phyloP scores from a whole-genome alignment of 2,113 vertebrate species.

The Rhinopomastus cyanomelas region DNA sequence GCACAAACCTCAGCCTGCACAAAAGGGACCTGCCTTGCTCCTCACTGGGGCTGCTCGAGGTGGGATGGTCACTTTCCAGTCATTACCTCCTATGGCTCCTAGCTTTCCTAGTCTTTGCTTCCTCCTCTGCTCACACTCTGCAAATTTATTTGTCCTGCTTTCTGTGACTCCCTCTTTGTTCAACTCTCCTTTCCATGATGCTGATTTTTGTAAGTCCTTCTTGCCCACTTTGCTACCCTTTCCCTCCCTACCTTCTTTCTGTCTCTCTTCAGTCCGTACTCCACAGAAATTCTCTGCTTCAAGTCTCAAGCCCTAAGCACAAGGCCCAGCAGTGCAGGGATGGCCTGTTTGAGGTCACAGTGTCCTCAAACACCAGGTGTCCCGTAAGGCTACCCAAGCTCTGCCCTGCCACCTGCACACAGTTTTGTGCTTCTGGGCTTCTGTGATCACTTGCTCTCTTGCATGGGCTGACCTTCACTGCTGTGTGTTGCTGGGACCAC shows the following conservation, averaged over 20 bases:
- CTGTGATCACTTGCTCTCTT: neutral
- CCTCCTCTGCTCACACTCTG: neutral
- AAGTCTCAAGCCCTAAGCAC: neutral
- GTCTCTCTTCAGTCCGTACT: neutral
- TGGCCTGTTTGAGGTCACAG: neutral
- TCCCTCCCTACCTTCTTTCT: neutral
- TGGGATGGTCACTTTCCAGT: neutral
- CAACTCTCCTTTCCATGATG: neutral
- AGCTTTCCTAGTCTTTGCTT: neutral
- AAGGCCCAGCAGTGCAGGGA: neutral
- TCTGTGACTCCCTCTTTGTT: neutral
- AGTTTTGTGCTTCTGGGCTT: too few species aligned
- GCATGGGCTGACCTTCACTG: neutral
- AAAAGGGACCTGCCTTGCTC: neutral
- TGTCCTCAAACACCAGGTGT: fast-evolving
- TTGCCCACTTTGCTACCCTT: neutral
- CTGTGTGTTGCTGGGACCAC: fast-evolving
- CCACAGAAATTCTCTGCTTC: neutral
- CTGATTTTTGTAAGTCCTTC: neutral
- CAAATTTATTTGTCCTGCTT: neutral
- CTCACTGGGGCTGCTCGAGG: fast-evolving
- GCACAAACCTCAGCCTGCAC: neutral
- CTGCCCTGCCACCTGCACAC: neutral
- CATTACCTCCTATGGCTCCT: neutral
- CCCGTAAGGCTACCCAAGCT: neutral